phyloP scores from a whole-genome alignment of 2,113 vertebrate genomes.

The Larimichthys polyactis region DNA sequence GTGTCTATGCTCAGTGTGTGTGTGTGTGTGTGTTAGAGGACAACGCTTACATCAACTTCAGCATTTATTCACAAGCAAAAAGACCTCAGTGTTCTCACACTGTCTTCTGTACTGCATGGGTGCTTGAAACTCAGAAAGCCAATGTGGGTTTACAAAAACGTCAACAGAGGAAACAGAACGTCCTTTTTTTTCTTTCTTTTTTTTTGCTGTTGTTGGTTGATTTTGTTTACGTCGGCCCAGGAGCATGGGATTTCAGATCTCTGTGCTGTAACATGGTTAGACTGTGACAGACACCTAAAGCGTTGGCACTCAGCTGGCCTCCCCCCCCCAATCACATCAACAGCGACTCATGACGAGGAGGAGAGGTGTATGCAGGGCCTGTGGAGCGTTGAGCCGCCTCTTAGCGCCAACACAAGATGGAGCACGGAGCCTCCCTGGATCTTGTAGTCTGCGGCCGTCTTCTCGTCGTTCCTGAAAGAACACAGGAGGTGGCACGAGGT shows the following conservation, averaged over 20 bases:
- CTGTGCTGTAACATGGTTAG: slow-evolving; percentile 47
- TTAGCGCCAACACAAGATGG: slow-evolving; percentile 92
- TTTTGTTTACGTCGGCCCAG: slow-evolving; percentile 27
- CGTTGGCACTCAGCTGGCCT: slow-evolving; percentile 50
- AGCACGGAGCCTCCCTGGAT: slow-evolving; percentile 94
- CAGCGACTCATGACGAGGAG: slow-evolving; percentile 53
- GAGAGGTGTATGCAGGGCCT: slow-evolving; percentile 25
- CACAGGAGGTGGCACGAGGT: neutral
- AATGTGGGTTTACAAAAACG: slow-evolving; percentile 67
- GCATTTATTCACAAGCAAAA: slow-evolving; percentile 82
- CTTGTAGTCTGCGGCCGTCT: slow-evolving; percentile 95
- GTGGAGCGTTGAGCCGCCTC: slow-evolving; percentile 82
- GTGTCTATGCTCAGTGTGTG: neutral
- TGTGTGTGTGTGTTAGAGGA: slow-evolving; percentile 30
- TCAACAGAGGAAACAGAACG: slow-evolving; percentile 51
- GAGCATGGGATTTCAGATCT: slow-evolving; percentile 46
- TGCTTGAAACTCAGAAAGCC: slow-evolving; percentile 60
- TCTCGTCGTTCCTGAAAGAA: slow-evolving; percentile 91
- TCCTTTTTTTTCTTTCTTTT: slow-evolving; percentile 52
- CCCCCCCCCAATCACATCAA: neutral
- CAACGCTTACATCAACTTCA: slow-evolving; percentile 54
- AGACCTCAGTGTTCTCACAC: slow-evolving; percentile 62
- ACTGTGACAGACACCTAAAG: slow-evolving; percentile 46
- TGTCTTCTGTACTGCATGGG: slow-evolving; percentile 46
- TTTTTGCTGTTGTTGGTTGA: neutral